Percentiles rank a stretch among this genome's conserved stretches.
Conservation (phyloP, 2,113 vertebrate genomes). For the Ellobius talpinus region DNA sequence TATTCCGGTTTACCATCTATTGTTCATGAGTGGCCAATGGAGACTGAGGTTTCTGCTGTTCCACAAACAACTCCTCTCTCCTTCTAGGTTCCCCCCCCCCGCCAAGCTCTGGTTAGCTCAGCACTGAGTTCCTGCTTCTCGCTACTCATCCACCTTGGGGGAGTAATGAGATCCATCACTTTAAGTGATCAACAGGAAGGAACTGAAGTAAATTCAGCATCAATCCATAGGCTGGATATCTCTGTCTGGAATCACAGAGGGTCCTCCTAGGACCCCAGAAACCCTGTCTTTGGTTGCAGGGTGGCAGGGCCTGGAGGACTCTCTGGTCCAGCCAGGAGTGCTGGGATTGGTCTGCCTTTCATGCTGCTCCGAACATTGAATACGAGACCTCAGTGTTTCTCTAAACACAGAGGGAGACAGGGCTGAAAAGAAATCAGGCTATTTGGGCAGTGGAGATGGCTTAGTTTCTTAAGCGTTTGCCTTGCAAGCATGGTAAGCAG, state of each 20-base stretch:
- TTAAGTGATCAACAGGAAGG: background rate
- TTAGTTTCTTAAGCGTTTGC: background rate
- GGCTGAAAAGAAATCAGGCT: slow-evolving; percentile 20
- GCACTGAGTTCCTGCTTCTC: background rate
- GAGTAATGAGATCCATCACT: background rate
- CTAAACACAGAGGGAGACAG: slow-evolving; percentile 23
- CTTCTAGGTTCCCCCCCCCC: background rate
- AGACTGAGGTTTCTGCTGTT: slow-evolving; percentile 20
- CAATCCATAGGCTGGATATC: background rate
- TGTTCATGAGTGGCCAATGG: slow-evolving; percentile 58
- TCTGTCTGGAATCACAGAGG: background rate
- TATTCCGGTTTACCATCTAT: slow-evolving; percentile 62
- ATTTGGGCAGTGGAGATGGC: background rate
- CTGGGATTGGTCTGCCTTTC: background rate
- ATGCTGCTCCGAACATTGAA: slow-evolving; percentile 52
- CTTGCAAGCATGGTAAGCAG: background rate
- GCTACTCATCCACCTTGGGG: background rate
- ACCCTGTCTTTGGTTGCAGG: background rate
- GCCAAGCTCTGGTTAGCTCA: background rate
- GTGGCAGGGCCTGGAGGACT: background rate
- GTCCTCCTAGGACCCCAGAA: background rate
- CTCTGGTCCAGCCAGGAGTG: background rate
- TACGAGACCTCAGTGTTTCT: background rate
- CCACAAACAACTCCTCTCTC: background rate
- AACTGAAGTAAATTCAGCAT: background rate